Percentiles rank a stretch among this genome's conserved stretches.
Conservation (phyloP, 2,113 vertebrate species). For the Oncorhynchus gorbuscha region DNA sequence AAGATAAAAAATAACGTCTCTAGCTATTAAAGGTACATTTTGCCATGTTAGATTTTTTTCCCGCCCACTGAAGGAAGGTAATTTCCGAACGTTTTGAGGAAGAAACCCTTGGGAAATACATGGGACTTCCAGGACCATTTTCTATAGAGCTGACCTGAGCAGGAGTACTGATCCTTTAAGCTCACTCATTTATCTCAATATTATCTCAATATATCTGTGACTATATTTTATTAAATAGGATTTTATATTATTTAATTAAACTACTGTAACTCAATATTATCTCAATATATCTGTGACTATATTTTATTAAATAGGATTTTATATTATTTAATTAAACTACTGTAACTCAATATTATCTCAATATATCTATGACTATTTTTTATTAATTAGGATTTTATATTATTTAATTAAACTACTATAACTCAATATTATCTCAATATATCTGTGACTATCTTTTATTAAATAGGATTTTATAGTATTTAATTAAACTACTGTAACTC, state of each 20-base stretch:
- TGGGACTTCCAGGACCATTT: conserved; percentile 47
- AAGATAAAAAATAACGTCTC: conserved; percentile 68
- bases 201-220: too few species aligned
- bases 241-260: background rate
- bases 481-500: too few species aligned
- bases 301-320: background rate
- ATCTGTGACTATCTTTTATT: too few species aligned
- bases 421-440: too few species aligned
- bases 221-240: background rate
- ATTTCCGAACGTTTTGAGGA: conserved; percentile 65
- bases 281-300: background rate
- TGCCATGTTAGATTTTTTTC: conserved; percentile 60
- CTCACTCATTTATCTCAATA: background rate
- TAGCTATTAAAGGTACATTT: conserved; percentile 75
- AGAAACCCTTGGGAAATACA: conserved; percentile 43
- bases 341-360: too few species aligned
- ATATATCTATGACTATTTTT: too few species aligned
- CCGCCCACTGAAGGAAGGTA: conserved; percentile 50
- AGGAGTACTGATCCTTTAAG: conserved; percentile 25
- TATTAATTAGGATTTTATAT: too few species aligned
- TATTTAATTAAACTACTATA: too few species aligned
- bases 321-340: background rate
- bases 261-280: background rate
- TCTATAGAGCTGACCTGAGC: conserved; percentile 47
- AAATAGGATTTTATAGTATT: too few species aligned